Conservation (phyloP, 2,113 vertebrate species). For the Phalacrocorax carbo region DNA sequence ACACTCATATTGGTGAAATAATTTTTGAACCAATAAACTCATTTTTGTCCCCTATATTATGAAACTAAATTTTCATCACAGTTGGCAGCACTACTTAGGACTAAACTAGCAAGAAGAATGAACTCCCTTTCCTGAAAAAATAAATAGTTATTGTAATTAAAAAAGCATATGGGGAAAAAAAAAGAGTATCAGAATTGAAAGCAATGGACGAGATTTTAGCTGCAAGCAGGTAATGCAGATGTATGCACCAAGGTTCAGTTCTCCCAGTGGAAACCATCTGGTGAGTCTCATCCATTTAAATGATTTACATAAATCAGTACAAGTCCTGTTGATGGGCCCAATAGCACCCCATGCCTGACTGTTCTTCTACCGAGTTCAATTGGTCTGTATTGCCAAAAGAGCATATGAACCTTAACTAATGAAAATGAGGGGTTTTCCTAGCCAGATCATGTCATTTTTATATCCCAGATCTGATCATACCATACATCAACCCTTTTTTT, state of each 20-base stretch:
- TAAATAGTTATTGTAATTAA: neutral
- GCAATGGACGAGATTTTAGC: neutral
- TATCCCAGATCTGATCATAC: neutral
- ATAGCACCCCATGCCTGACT: neutral
- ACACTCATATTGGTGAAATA: neutral
- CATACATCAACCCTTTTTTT: neutral
- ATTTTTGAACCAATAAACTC: neutral
- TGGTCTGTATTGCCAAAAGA: neutral
- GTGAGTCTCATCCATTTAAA: constrained; percentile 11
- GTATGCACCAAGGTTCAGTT: neutral
- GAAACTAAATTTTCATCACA: neutral
- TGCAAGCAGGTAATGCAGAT: constrained; percentile 28
- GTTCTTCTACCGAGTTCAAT: neutral
- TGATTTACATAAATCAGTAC: constrained; percentile 4
- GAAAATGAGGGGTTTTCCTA: neutral
- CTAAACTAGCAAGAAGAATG: neutral
- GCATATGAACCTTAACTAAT: neutral
- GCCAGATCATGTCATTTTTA: neutral
- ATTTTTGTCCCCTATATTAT: neutral
- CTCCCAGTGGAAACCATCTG: neutral
- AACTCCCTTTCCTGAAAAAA: neutral
- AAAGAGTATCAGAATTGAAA: neutral
- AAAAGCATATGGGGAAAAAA: neutral
- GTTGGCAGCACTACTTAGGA: neutral
- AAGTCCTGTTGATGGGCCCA: neutral